Evolutionary conservation across 2,113 vertebrate species (phyloP).

Genomic region (Pyrgilauda ruficollis): DNA sequence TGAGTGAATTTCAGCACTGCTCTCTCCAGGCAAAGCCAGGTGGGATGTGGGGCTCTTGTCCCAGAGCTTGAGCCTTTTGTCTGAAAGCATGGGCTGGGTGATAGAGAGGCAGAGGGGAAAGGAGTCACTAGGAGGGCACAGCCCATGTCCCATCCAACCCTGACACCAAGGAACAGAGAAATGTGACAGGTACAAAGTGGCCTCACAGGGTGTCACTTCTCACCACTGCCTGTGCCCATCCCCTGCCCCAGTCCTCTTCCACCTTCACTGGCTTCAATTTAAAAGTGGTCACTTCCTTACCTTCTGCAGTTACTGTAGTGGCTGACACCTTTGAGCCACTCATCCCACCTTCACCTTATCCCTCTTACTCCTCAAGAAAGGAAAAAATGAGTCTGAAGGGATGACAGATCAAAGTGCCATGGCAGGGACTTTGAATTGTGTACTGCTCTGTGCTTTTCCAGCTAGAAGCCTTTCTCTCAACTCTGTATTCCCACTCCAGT

Average conservation of each 20-base stretch:
- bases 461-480: not conserved
- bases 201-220: not conserved
- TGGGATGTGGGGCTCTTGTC: not conserved
- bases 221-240: not conserved
- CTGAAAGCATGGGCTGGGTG: not conserved
- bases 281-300: fast-evolving
- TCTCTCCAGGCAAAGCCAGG: not conserved
- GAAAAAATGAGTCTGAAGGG: not conserved
- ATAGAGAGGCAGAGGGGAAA: not conserved
- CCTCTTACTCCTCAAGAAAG: not conserved
- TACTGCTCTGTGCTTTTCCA: not conserved
- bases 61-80: not conserved
- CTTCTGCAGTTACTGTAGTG: no score
- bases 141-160: fast-evolving
- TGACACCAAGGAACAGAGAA: not conserved
- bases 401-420: not conserved
- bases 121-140: not conserved
- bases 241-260: not conserved
- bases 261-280: not conserved
- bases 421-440: not conserved
- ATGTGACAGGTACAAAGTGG: not conserved
- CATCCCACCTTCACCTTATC: not conserved
- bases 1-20: not conserved
- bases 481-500: not conserved
- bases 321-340: not conserved